Base-by-base conservation (phyloP, 2,888 invertebrate species). In the Lucinisca nassula region DNA sequence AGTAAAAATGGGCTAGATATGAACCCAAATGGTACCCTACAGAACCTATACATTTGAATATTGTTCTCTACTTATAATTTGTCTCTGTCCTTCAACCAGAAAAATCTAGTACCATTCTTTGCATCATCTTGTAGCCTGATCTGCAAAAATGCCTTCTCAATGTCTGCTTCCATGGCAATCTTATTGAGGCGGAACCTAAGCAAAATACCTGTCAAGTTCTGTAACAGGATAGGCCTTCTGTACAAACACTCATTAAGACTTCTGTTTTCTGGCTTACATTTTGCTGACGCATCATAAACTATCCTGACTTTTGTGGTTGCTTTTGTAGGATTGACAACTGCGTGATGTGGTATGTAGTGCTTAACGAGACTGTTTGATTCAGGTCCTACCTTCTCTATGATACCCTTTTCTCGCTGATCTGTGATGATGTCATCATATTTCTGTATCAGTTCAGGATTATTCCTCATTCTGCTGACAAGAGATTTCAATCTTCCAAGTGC, bases 11-110 rank as follows among this genome's bases (percentile, higher is more conserved):
- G 85, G 37, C 82, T 82, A 1, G 79, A 83, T 37, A 82, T 79
- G 0, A 79, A 32, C 17, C 82, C 79, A 79, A 86, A 79, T 17
- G 85, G 85, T 24, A 81, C 82, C 21, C 82, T 27, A 70, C 82
- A 77, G 58, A 83, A 83, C 3, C 87, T 55, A 67, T 73, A 77
- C 37, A 67, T 79, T 37, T 87, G 80, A 6, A 83, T 55, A 40
- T 83, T 55, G 30, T 32, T 55, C 37, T 49, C 76, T 21, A 61
- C 49, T 3, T 21, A 51, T 37, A 38, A 49, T 14, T 51, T 75
- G 10, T 80, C 45, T 49, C 24, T 58, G 40, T 89, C 75, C 37
- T 84, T 86, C 4, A 89, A 45, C 89, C 84, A 86, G 1, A 85
- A n/a, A 51, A 88, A 85, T 35, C 81, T 17, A 1, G 88, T 85